Evolutionary conservation across 2,797 vertebrate species (phyloP), one percentile per base, ranked within the genome.

Genomic region (Bryconaethiops microstoma): DNA sequence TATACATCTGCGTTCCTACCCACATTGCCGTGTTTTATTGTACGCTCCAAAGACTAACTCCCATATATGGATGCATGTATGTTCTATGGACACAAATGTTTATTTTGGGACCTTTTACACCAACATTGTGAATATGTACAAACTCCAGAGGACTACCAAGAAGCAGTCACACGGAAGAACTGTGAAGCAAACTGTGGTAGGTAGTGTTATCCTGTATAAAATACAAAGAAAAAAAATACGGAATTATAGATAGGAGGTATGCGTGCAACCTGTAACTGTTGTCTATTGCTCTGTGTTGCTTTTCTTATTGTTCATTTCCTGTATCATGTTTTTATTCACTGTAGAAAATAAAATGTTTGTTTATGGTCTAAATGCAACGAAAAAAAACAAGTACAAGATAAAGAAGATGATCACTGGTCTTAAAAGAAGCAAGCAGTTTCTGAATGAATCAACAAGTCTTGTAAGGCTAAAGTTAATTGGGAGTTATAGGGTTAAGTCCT

Each of bases 1-100:
- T 89, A 83, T 89, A 88, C 79, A 83, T 85, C 67, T 70, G 55
- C 74, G 70, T 80, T 85, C 59, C 40, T 76, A 76, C 84, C 82
- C 19, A 67, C 78, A 64, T 82, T 83, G 19, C 74, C 60, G 68
- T 29, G 35, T 81, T 65, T 69, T 23, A 29, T 48, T 80, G 81
- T 80, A 74, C 78, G 81, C 76, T 82, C 78, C 73, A 83, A 84
- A 82, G 62, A 84, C 78, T 78, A 23, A 29, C 78, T 67, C 59
- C 17, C 52, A 77, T 82, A 70, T 13, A 67, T 83, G 52, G 69
- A 81, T 80, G 82, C 84, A 86, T 83, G 84, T 80, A 35, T 78
- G 76, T 67, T 72, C 23, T 71, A 77, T 63, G 75, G 74, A 81
- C 10, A 42, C 75, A 74, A 72, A 78, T 8, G 3, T 77, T 72